A percentile compares a stretch with the other conserved stretches of the same genome.
phyloP scores from a whole-genome alignment of 2,888 invertebrate species.

The Clusia tigrina region DNA sequence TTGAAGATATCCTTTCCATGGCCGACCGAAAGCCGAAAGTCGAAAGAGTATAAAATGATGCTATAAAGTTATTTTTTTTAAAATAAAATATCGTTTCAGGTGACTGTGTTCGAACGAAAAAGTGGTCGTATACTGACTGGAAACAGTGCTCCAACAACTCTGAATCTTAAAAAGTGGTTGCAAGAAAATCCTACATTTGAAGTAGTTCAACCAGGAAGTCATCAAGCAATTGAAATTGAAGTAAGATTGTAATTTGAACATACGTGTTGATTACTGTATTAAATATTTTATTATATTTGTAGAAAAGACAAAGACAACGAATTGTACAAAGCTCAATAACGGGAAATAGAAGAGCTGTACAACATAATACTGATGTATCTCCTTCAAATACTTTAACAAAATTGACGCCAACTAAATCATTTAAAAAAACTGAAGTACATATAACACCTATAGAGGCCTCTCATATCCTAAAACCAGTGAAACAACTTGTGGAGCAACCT shows the following conservation, averaged over 20 bases:
- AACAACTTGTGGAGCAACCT: slow-evolving; percentile 27
- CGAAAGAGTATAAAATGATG: slow-evolving; percentile 51
- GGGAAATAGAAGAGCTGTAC: not conserved
- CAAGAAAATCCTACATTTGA: slow-evolving; percentile 88
- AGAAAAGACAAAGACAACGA: slow-evolving; percentile 46
- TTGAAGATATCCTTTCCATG: slow-evolving; percentile 60
- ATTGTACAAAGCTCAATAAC: slow-evolving; percentile 14
- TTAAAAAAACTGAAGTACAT: slow-evolving; percentile 21
- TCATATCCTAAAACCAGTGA: slow-evolving; percentile 27
- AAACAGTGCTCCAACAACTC: slow-evolving; percentile 82
- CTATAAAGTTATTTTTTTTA: slow-evolving; percentile 7
- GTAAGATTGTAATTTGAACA: slow-evolving; percentile 36
- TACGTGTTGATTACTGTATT: slow-evolving; percentile 10
- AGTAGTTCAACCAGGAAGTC: slow-evolving; percentile 75
- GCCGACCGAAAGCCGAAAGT: slow-evolving; percentile 57
- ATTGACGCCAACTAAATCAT: not conserved
- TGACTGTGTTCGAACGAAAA: slow-evolving; percentile 85
- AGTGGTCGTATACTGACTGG: slow-evolving; percentile 79
- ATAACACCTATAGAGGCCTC: slow-evolving; percentile 25
- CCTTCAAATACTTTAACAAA: not conserved
- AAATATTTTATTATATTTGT: slow-evolving; percentile 15
- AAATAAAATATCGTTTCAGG: slow-evolving; percentile 47
- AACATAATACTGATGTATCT: too few relatives aligned
- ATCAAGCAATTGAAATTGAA: slow-evolving; percentile 63
- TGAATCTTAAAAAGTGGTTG: slow-evolving; percentile 83